These are phyloP conservation scores for Plusia festucae DNA, from an alignment of 2,888 invertebrate species.

Conservation along the genomic window DNA sequence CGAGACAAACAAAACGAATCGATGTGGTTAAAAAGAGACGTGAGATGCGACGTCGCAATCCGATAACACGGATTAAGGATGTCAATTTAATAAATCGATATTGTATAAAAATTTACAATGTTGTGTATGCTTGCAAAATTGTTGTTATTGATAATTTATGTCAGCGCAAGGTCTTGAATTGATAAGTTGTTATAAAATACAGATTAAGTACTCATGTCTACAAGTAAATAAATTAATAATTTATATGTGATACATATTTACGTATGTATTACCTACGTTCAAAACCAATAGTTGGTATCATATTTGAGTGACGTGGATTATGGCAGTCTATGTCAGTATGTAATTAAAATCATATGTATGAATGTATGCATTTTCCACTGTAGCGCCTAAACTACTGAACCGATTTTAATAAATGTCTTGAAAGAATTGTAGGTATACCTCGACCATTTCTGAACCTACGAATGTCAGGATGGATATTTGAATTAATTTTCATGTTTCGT, in stretches of 20 bases:
- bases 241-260: not conserved
- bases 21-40: constrained; percentile 64
- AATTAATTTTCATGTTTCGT: no score
- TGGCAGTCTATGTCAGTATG: no score
- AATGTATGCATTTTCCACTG: no score
- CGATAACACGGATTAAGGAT: constrained; percentile 59
- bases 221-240: no score
- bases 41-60: constrained; percentile 63
- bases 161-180: constrained; percentile 14
- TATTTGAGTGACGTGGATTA: not conserved
- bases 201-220: not conserved
- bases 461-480: no score
- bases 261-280: not conserved
- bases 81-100: constrained; percentile 43
- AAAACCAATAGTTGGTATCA: not conserved
- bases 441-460: no score
- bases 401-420: no score
- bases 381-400: no score
- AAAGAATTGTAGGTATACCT: no score
- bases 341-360: no score
- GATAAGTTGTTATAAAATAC: constrained; percentile 40
- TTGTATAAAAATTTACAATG: constrained; percentile 30
- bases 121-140: constrained; percentile 25
- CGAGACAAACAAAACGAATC: constrained; percentile 61
- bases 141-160: constrained; percentile 17